A percentile compares a stretch with the other conserved stretches of the same genome.
Evolutionary conservation across 2,888 invertebrate species (phyloP).

Genomic region (Aricia artaxerxes): DNA sequence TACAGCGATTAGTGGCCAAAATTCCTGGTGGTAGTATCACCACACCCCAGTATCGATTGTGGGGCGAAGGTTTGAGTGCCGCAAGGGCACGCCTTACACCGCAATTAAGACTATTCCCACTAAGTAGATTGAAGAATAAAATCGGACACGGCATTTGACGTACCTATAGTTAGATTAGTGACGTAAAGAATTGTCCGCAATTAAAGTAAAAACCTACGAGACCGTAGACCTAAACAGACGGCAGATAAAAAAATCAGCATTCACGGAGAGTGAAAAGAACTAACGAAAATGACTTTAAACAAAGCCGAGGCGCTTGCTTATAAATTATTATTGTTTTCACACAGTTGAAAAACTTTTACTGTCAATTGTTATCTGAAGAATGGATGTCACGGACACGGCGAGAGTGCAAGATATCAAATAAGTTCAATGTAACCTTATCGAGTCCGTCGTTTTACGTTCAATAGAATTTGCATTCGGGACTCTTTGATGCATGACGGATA

Average conservation of each 20-base stretch:
- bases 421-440: conserved; percentile 43
- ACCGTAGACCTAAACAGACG: no score
- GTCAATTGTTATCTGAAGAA: conserved; percentile 17
- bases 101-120: conserved; percentile 57
- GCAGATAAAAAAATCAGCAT: not conserved
- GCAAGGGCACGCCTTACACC: conserved; percentile 46
- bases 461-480: conserved; percentile 22
- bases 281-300: not conserved
- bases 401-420: conserved; percentile 36
- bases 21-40: conserved; percentile 31
- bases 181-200: no score
- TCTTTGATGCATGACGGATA: not conserved
- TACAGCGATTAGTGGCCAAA: conserved; percentile 20
- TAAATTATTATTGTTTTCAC: not conserved
- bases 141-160: conserved; percentile 41
- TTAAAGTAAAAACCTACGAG: no score
- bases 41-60: conserved; percentile 44
- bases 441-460: not conserved
- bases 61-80: conserved; percentile 39
- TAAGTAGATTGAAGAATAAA: conserved; percentile 32
- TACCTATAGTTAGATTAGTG: not conserved
- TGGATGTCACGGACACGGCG: conserved; percentile 11
- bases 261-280: not conserved
- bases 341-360: conserved; percentile 18
- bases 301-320: not conserved